Conservation (phyloP, 1,140 invertebrate genomes). For the Rhynchophorus ferrugineus region DNA sequence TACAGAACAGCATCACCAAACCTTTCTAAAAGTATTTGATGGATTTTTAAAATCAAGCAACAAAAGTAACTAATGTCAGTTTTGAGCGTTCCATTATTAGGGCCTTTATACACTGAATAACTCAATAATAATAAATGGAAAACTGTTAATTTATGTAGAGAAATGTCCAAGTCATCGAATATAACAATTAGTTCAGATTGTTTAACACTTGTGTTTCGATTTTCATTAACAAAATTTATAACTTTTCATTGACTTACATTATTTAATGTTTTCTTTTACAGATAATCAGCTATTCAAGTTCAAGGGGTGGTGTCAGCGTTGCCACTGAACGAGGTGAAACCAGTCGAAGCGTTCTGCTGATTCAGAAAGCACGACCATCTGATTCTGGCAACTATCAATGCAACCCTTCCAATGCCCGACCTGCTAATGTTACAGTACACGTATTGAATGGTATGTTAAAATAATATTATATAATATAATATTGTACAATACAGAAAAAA, state of each 20-base stretch:
- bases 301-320: constrained; percentile 64
- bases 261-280: constrained; percentile 34
- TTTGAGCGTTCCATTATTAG: too few relatives aligned
- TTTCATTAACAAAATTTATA: background rate
- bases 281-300: constrained; percentile 70
- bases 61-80: too few relatives aligned
- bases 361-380: constrained; percentile 67
- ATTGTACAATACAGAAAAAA: too few relatives aligned
- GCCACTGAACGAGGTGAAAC: constrained; percentile 79
- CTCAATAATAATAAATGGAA: too few relatives aligned
- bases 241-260: background rate
- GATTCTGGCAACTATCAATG: constrained; percentile 76
- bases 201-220: background rate
- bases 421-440: constrained; percentile 80
- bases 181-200: background rate
- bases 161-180: too few relatives aligned
- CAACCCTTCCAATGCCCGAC: constrained; percentile 80
- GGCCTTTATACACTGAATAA: too few relatives aligned
- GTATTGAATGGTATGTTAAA: constrained; percentile 82
- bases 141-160: too few relatives aligned
- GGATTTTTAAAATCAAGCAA: too few relatives aligned
- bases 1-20: too few relatives aligned
- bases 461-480: too few relatives aligned
- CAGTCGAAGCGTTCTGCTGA: constrained; percentile 73
- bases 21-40: too few relatives aligned